phyloP scores from a whole-genome alignment of 1,140 invertebrate genomes.

The Drosophila murphyi region DNA sequence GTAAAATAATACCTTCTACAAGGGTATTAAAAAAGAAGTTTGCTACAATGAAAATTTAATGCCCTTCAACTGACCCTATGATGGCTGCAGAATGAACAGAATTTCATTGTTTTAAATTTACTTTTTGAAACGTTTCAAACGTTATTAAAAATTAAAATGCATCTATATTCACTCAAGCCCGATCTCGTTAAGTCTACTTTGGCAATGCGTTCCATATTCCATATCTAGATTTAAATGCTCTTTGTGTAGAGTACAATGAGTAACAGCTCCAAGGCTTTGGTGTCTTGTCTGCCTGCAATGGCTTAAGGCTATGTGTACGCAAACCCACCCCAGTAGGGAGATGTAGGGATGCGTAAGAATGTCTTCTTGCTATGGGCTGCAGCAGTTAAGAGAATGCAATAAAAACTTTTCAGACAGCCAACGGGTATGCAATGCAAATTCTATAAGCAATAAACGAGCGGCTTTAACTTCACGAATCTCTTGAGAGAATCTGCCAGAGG shows the following conservation, averaged over 20 bases:
- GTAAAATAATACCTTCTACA: neutral
- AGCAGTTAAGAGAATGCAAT: conserved; percentile 74
- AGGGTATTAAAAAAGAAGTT: neutral
- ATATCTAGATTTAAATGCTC: neutral
- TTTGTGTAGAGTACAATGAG: conserved; percentile 16
- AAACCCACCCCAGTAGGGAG: neutral
- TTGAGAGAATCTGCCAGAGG: conserved; percentile 10
- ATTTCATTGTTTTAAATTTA: neutral
- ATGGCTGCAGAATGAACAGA: neutral
- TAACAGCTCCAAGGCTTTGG: conserved; percentile 23
- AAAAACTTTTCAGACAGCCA: conserved; percentile 78
- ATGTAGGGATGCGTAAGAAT: conserved; percentile 3
- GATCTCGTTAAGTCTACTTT: too few species aligned
- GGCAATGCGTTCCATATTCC: neutral
- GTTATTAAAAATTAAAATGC: too few species aligned
- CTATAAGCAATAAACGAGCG: conserved; percentile 48
- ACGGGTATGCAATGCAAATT: conserved; percentile 70
- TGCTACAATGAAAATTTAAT: neutral
- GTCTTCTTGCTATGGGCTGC: conserved; percentile 32
- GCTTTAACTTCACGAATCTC: conserved; percentile 48
- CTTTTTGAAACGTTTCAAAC: too few species aligned
- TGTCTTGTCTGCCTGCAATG: conserved; percentile 15
- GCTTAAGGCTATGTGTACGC: conserved; percentile 18
- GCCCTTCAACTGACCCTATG: neutral
- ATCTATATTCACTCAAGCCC: too few species aligned